Conservation (phyloP, 2,113 vertebrate genomes). For the Pristiophorus japonicus region DNA sequence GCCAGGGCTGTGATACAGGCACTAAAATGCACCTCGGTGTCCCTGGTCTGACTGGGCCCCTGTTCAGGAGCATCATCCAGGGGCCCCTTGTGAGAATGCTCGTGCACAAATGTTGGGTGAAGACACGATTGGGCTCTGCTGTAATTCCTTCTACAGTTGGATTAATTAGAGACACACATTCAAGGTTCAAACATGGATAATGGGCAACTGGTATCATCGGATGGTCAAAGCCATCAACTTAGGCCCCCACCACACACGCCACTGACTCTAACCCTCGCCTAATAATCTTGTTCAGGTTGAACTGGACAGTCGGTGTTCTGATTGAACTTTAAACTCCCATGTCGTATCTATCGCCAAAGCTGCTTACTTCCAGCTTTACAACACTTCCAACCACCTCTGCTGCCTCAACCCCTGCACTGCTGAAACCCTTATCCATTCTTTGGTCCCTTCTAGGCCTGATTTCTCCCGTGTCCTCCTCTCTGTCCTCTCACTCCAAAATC, state of each 20-base stretch:
- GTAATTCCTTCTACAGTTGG: not conserved
- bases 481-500: too few species aligned
- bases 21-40: not conserved
- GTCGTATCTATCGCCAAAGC: not conserved
- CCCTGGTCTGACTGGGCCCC: not conserved
- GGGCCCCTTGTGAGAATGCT: not conserved
- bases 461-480: too few species aligned
- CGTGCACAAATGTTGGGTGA: not conserved
- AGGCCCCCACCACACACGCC: not conserved
- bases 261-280: not conserved
- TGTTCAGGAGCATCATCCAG: not conserved
- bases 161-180: not conserved
- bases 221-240: not conserved
- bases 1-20: not conserved
- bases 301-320: not conserved
- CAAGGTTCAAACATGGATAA: not conserved
- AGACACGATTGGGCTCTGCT: not conserved
- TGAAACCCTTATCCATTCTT: too few species aligned
- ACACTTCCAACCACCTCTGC: not conserved
- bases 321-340: not conserved
- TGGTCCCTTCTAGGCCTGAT: too few species aligned
- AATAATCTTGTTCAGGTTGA: not conserved
- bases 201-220: not conserved
- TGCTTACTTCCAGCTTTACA: not conserved
- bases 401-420: too few species aligned